These are phyloP conservation scores for Drosophila pachea DNA, from an alignment of 1,140 invertebrate species.

Conservation along the genomic window DNA sequence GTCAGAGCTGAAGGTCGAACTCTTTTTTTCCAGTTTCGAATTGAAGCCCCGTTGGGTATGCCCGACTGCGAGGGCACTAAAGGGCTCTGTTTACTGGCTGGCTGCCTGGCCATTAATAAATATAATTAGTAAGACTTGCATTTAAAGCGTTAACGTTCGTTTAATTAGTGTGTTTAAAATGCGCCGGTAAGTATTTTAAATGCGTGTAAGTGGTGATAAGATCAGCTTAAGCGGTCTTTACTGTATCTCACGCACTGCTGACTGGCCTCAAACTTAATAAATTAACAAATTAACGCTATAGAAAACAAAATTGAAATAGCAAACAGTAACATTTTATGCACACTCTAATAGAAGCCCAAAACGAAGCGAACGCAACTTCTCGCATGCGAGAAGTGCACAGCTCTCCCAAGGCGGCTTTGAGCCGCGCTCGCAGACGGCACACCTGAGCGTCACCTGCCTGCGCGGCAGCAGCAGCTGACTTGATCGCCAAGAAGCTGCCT, in stretches of 20 bases:
- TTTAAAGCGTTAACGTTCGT: too few relatives aligned
- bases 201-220: too few relatives aligned
- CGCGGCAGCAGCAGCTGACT: neutral
- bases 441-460: constrained; percentile 23
- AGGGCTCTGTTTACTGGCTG: neutral
- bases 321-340: constrained; percentile 40
- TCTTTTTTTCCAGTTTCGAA: neutral
- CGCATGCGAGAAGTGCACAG: constrained; percentile 47
- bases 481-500: constrained; percentile 15
- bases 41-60: neutral
- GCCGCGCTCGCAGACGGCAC: constrained; percentile 13
- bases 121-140: too few relatives aligned
- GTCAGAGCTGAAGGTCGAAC: neutral
- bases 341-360: constrained; percentile 29
- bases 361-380: constrained; percentile 15
- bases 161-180: too few relatives aligned
- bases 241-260: neutral
- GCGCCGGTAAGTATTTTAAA: too few relatives aligned
- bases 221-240: too few relatives aligned
- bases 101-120: too few relatives aligned
- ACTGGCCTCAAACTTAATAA: neutral
- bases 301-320: constrained; percentile 9
- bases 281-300: constrained; percentile 12
- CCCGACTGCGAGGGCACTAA: neutral
- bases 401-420: constrained; percentile 10